Percentiles rank a stretch among this genome's conserved stretches.
These are phyloP conservation scores for Holotrichia oblita DNA, from an alignment of 1,140 invertebrate genomes.

Conservation along the genomic window DNA sequence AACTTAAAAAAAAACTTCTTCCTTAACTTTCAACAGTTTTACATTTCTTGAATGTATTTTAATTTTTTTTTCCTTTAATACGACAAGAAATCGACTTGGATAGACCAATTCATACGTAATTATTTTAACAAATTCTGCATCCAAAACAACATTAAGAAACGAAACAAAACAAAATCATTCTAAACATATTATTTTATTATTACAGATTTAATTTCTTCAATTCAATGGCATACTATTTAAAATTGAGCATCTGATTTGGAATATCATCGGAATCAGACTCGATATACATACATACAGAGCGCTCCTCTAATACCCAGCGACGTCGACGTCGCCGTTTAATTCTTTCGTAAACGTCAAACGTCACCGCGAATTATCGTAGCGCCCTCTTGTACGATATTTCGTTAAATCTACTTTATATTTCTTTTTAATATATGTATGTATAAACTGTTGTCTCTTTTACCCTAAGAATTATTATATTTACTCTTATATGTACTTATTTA, in stretches of 20 bases:
- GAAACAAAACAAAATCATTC: too few relatives aligned
- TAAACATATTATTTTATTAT: not conserved
- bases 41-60: too few relatives aligned
- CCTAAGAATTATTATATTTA: constrained; percentile 22
- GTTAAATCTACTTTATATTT: constrained; percentile 31
- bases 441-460: not conserved
- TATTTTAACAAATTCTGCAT: too few relatives aligned
- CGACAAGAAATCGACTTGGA: too few relatives aligned
- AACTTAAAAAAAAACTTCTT: too few relatives aligned
- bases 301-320: not conserved
- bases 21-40: too few relatives aligned
- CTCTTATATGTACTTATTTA: constrained; percentile 18
- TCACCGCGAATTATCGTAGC: not conserved
- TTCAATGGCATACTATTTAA: constrained; percentile 49
- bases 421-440: constrained; percentile 9
- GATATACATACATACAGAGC: not conserved
- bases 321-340: not conserved
- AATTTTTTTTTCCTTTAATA: too few relatives aligned
- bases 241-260: constrained; percentile 55
- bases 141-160: too few relatives aligned
- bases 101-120: too few relatives aligned
- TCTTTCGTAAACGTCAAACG: constrained; percentile 3
- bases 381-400: constrained; percentile 5
- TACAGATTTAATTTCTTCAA: not conserved
- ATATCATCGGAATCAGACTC: constrained; percentile 10